Percentiles rank a stretch among this genome's conserved stretches.
phyloP scores from a whole-genome alignment of 2,888 invertebrate species.

The Trilocha varians region DNA sequence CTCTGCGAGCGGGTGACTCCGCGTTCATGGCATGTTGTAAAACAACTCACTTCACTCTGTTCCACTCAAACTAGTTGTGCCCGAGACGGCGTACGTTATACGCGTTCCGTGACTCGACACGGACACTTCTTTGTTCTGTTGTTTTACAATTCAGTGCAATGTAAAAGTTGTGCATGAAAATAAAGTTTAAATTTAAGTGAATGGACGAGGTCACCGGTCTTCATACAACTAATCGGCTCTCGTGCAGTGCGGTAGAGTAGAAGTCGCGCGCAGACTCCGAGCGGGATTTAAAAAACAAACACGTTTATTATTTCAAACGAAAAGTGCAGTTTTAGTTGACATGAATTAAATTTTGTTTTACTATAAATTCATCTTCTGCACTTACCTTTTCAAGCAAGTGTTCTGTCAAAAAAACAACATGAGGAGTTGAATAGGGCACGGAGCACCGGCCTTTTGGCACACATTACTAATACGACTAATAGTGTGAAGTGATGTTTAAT shows the following conservation, averaged over 20 bases:
- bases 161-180: constrained; percentile 25
- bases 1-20: constrained; percentile 20
- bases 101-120: constrained; percentile 25
- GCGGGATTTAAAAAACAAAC: constrained; percentile 36
- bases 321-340: too few relatives aligned
- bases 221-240: constrained; percentile 17
- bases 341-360: too few relatives aligned
- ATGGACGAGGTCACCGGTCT: constrained; percentile 43
- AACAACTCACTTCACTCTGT: constrained; percentile 40
- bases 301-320: constrained; percentile 26
- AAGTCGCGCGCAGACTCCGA: constrained; percentile 43
- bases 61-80: constrained; percentile 46
- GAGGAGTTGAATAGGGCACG: constrained; percentile 24
- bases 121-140: constrained; percentile 42
- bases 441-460: constrained; percentile 46
- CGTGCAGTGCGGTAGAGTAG: constrained; percentile 23
- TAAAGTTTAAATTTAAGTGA: constrained; percentile 34
- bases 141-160: constrained; percentile 25
- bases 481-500: constrained; percentile 41
- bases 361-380: too few relatives aligned
- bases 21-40: constrained; percentile 42
- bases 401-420: constrained; percentile 19
- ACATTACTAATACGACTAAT: constrained; percentile 39
- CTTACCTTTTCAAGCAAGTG: constrained; percentile 21
- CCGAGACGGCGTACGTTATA: constrained; percentile 36